Base-by-base conservation (phyloP, 1,140 invertebrate genomes). In the Lucilia cuprina region DNA sequence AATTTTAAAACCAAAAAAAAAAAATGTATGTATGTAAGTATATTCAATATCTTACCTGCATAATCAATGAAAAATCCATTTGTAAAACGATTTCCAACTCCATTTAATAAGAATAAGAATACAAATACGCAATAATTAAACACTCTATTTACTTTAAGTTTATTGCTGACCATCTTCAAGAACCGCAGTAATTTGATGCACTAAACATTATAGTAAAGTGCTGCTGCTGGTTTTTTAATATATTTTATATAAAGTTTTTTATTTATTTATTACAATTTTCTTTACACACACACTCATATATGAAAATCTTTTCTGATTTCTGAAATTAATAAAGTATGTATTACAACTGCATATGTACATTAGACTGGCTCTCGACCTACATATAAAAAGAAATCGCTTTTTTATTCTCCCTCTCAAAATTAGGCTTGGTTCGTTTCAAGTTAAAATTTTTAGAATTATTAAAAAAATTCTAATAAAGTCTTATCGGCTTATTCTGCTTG, bases 51-150 rank as follows among this genome's bases (percentile, higher is more conserved):
- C 82, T 82, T 74, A 85, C 84, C 82, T 19, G 84, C 30, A 30
- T 85, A 85, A 60, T 83, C 82, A 75, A 83, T n/a, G 49, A 83
- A 83, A 35, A 83, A 19, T 47, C 77, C 82, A 21, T 19, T 25
- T 21, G 41, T 10, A 5, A 12, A 10, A 12, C 41, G 1, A 80
- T 21, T 9, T 50, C n/a, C n/a, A 21, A 19, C 7, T 13, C 47
- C 9, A 10, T 10, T 80, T 17, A 50, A 35, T 19, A 19, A 21
- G 1, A 80, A 9, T 0, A 49, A 49, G 4, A 77, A 47, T 41
- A 21, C 14, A 21, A 80, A 80, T 10, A 19, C 17, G 10, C 12
- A 35, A 49, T 12, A 50, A 80, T 80, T 47, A 50, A 50, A 25
- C n/a, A 21, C 19, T 49, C 12, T 13, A 80, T 2, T 50, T 19